Evolutionary conservation across 2,113 vertebrate species (phyloP).

Genomic region (Leptodactylus fuscus): DNA sequence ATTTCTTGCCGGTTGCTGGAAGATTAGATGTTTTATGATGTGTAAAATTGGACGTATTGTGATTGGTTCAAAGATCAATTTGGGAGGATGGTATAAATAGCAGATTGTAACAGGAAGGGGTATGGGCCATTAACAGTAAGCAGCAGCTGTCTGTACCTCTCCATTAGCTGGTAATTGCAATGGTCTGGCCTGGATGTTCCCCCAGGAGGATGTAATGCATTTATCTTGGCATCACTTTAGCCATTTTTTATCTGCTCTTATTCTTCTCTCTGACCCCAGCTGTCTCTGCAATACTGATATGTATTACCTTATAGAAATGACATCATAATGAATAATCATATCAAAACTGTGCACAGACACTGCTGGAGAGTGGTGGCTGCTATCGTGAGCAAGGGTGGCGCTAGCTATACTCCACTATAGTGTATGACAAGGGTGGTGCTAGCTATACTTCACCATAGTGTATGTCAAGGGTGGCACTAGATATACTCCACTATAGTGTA

Average conservation of each 20-base stretch:
- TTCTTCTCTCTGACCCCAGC: not conserved
- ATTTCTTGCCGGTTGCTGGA: constrained; percentile 2
- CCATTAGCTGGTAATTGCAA: constrained; percentile 57
- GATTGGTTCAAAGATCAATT: constrained; percentile 46
- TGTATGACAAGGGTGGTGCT: too few species aligned
- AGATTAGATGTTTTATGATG: constrained; percentile 26
- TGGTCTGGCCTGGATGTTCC: constrained; percentile 32
- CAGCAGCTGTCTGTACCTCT: constrained; percentile 55
- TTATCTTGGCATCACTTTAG: constrained; percentile 40
- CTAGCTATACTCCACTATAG: not conserved
- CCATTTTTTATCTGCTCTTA: not conserved
- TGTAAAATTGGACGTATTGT: constrained; percentile 7
- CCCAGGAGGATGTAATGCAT: constrained; percentile 58
- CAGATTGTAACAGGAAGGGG: constrained; percentile 9
- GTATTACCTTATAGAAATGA: constrained; percentile 28
- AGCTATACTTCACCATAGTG: too few species aligned
- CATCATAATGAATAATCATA: not conserved
- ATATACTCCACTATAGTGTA: too few species aligned
- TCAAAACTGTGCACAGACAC: not conserved
- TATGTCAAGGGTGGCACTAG: too few species aligned
- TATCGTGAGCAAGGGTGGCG: not conserved
- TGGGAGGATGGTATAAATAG: not conserved
- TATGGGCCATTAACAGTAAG: constrained; percentile 31
- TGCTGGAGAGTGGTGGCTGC: not conserved
- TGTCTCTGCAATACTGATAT: constrained; percentile 10